These are phyloP conservation scores for Artibeus jamaicensis DNA, from an alignment of 2,797 vertebrate species.

Conservation along the genomic window DNA sequence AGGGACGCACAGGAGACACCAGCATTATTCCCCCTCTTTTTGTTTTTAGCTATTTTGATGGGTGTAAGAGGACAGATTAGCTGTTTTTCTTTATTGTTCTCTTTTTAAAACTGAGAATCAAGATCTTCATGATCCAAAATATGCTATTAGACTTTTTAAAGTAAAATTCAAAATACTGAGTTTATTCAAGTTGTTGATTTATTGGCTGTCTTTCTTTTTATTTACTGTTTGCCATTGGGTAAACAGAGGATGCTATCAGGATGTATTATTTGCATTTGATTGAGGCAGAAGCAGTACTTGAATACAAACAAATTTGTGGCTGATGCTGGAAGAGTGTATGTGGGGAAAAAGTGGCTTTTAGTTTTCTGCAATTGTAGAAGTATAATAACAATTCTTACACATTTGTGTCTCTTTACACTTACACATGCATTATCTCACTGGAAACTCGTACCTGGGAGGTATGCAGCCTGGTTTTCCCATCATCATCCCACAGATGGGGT, in stretches of 20 bases:
- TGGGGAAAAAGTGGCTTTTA: neutral
- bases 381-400: neutral
- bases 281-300: constrained; percentile 48
- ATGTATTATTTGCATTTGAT: constrained; percentile 31
- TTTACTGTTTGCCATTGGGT: constrained; percentile 45
- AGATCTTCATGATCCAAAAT: constrained; percentile 58
- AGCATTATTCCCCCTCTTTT: constrained; percentile 35
- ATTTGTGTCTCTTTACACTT: neutral
- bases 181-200: constrained; percentile 52
- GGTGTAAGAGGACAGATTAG: neutral
- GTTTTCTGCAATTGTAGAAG: neutral
- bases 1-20: neutral
- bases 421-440: neutral
- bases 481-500: neutral
- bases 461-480: neutral
- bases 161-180: constrained; percentile 45
- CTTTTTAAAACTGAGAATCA: constrained; percentile 52
- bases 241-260: neutral
- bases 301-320: constrained; percentile 14
- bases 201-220: constrained; percentile 46
- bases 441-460: neutral
- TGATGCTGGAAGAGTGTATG: neutral
- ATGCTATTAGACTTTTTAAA: neutral
- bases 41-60: constrained; percentile 52
- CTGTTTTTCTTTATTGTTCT: constrained; percentile 39